Evolutionary conservation across 2,888 invertebrate species (phyloP), one percentile per base, ranked within the genome.

Genomic region (Cerceris ruficornis): DNA sequence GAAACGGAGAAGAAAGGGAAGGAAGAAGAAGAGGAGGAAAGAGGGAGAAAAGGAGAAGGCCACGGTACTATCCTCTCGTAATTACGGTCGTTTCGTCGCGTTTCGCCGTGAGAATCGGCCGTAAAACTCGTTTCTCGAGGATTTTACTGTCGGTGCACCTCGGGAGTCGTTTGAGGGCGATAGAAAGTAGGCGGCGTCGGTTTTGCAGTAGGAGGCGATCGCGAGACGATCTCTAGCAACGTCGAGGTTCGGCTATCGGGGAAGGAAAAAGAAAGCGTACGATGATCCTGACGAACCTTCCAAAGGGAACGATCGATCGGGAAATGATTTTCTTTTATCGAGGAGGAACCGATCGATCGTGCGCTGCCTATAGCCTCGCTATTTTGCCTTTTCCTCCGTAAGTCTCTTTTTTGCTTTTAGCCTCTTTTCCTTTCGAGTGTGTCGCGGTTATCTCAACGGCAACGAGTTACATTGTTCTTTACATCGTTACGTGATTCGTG

Each of bases 21-120:
- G 50, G 28, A 59, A 13, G 17, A 39, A 52, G 66, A 59, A 54
- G 69, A 61, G 49, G 54, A 55, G 46, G 43, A 14, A 69, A 55
- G 49, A 41, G 57, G 59, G 55, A 59, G 66, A 14, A 42, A 57
- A 49, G 54, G 68, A 74, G 60, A 62, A 68, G 61, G 55, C 49
- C 68, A 11, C 52, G 68, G 71, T 70, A 69, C 75, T 77, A 77
- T 75, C 60, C 69, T 52, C 82, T 67, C 57, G 77, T 80, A 82
- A 84, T 84, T 82, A 77, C 82, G 80, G 74, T 82, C 80, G 85
- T 84, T 84, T 84, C 85, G 82, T 80, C 77, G 82, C 84, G 77
- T 75, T 82, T 80, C 73, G 69, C 68, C 49, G 80, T 66, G 68
- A 84, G 80, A 84, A 84, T 84, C 77, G 77, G 62, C 46, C 68